Evolutionary conservation across 2,888 invertebrate genomes (phyloP).

Genomic region (Neelides folsomi): DNA sequence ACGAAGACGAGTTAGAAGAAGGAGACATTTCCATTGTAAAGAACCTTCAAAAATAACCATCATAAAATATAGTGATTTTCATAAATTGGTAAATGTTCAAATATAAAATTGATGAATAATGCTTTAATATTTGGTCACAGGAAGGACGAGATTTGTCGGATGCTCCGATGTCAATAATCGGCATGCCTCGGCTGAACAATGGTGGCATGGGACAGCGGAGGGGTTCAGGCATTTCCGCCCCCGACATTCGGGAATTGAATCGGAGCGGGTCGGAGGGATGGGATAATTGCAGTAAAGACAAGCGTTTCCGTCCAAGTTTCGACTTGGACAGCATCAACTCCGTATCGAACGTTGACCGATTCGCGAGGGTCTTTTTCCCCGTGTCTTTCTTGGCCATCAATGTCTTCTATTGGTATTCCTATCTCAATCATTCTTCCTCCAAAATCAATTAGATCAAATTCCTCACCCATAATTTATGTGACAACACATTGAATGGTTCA

Average conservation of each 20-base stretch:
- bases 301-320: not conserved
- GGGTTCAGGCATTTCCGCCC: slow-evolving; percentile 1
- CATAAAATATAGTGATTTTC: too few species aligned
- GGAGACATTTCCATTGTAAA: not conserved
- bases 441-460: too few species aligned
- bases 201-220: slow-evolving; percentile 18
- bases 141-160: not conserved
- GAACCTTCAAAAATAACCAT: too few species aligned
- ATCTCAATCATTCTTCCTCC: slow-evolving; percentile 38
- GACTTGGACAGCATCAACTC: slow-evolving; percentile 50
- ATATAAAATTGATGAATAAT: too few species aligned
- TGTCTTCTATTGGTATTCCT: slow-evolving; percentile 64
- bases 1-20: slow-evolving; percentile 37
- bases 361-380: slow-evolving; percentile 61
- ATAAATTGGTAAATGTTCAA: too few species aligned
- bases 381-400: slow-evolving; percentile 60
- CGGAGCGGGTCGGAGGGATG: slow-evolving; percentile 7
- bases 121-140: too few species aligned
- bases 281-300: slow-evolving; percentile 17
- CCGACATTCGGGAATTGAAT: too few species aligned
- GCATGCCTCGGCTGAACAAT: slow-evolving; percentile 23
- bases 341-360: slow-evolving; percentile 65
- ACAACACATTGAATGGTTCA: too few species aligned
- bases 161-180: slow-evolving; percentile 24
- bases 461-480: too few species aligned